Evolutionary conservation across 2,113 vertebrate genomes (phyloP).

Genomic region (Hiodon alosoides): DNA sequence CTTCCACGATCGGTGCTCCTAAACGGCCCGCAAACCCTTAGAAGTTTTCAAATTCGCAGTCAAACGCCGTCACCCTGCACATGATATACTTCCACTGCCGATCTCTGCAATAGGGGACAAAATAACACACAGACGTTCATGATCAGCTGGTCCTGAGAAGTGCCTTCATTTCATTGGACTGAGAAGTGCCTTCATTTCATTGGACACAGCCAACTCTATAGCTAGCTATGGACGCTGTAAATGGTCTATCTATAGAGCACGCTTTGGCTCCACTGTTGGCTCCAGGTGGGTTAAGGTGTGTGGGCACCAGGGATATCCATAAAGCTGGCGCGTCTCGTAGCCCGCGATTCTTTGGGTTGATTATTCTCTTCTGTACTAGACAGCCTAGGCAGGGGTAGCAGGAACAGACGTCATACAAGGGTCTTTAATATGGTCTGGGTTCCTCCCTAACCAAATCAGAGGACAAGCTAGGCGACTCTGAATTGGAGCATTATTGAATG

Average conservation of each 20-base stretch:
- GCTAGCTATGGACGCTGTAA: too few species aligned
- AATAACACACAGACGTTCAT: neutral
- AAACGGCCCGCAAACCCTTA: slow-evolving; percentile 41
- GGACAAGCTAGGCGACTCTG: neutral
- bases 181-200: too few species aligned
- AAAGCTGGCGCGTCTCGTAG: too few species aligned
- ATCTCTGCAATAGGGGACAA: slow-evolving; percentile 69
- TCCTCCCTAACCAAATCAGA: neutral
- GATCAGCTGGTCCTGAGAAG: too few species aligned
- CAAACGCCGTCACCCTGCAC: slow-evolving; percentile 91
- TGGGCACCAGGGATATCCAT: neutral
- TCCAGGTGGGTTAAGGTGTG: too few species aligned
- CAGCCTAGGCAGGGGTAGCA: neutral
- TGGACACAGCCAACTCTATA: too few species aligned
- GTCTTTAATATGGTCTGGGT: neutral
- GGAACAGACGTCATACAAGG: neutral
- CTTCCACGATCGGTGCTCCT: neutral
- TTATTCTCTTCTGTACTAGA: neutral
- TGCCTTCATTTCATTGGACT: too few species aligned
- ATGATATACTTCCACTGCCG: slow-evolving; percentile 97
- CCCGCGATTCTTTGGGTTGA: neutral
- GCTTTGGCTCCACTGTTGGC: too few species aligned
- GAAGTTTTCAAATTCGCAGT: slow-evolving; percentile 84
- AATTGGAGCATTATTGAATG: neutral
- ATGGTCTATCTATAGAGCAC: too few species aligned